Evolutionary conservation across 2,113 vertebrate species (phyloP).

Genomic region (Dinomys branickii): DNA sequence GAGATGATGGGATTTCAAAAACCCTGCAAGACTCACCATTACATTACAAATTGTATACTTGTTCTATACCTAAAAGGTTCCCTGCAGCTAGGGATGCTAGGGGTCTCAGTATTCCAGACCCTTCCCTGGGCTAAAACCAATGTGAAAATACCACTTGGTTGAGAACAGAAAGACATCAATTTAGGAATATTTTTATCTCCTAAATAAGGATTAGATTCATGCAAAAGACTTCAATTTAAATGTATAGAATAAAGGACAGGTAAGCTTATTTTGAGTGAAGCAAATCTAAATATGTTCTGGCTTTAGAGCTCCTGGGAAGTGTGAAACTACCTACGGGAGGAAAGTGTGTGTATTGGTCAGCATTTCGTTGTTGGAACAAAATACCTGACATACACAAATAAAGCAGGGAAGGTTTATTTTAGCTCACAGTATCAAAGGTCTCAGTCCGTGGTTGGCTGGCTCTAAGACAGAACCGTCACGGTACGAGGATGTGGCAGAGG

Average conservation of each 20-base stretch:
- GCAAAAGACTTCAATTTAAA: neutral
- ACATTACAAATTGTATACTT: neutral
- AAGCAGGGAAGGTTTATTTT: neutral
- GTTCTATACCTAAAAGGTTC: neutral
- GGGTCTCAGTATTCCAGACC: neutral
- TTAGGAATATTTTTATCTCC: constrained; percentile 15
- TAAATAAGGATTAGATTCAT: neutral
- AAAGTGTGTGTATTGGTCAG: neutral
- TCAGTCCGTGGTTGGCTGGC: neutral
- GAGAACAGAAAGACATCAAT: neutral
- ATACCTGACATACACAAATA: neutral
- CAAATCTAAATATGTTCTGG: neutral
- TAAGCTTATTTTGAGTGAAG: neutral
- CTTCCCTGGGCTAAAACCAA: neutral
- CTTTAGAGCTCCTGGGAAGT: neutral
- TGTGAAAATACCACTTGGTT: neutral
- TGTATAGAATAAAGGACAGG: neutral
- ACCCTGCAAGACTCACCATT: neutral
- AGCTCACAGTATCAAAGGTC: neutral
- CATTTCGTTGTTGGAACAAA: neutral
- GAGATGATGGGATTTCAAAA: neutral
- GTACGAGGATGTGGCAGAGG: neutral
- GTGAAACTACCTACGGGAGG: neutral
- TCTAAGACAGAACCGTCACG: neutral
- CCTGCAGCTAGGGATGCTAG: neutral